phyloP scores from a whole-genome alignment of 2,888 invertebrate genomes.

The Pollenia angustigena region DNA sequence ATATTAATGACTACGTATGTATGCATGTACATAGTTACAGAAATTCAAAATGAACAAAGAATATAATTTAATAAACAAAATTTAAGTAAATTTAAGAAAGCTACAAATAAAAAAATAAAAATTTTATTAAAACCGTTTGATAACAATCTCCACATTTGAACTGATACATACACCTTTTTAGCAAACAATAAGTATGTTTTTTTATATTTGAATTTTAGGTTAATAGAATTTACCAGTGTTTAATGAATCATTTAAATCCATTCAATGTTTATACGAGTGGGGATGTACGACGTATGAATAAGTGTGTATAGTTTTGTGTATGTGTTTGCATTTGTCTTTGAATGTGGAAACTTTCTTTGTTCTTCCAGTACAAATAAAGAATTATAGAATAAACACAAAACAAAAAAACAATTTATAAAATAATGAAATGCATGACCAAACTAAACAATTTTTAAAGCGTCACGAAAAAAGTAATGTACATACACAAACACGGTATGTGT shows the following conservation, averaged over 20 bases:
- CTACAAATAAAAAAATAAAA: slow-evolving; percentile 11
- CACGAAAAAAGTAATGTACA: slow-evolving; percentile 11
- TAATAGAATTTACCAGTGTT: slow-evolving; percentile 64
- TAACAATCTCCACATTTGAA: not conserved
- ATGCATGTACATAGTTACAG: not conserved
- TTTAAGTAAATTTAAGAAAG: not conserved
- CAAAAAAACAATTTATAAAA: not conserved
- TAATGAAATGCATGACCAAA: not conserved
- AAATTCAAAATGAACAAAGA: not conserved
- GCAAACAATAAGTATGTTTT: slow-evolving; percentile 38
- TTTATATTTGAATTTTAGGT: slow-evolving; percentile 62
- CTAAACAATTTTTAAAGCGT: slow-evolving; percentile 19
- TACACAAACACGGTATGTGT: slow-evolving; percentile 1
- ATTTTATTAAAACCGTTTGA: slow-evolving; percentile 13
- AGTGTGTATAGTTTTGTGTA: slow-evolving; percentile 23
- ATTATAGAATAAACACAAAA: slow-evolving; percentile 38
- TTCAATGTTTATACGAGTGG: slow-evolving; percentile 26
- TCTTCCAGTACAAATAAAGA: slow-evolving; percentile 66
- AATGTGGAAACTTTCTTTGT: slow-evolving; percentile 67
- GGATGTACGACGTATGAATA: slow-evolving; percentile 10
- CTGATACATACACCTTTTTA: not conserved
- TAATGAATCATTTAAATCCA: slow-evolving; percentile 69
- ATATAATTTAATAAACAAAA: not conserved
- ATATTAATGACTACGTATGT: no score
- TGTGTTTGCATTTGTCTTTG: slow-evolving; percentile 24